Evolutionary conservation across 2,113 vertebrate species (phyloP), one percentile per base, ranked within the genome.

Genomic region (Mohoua ochrocephala): DNA sequence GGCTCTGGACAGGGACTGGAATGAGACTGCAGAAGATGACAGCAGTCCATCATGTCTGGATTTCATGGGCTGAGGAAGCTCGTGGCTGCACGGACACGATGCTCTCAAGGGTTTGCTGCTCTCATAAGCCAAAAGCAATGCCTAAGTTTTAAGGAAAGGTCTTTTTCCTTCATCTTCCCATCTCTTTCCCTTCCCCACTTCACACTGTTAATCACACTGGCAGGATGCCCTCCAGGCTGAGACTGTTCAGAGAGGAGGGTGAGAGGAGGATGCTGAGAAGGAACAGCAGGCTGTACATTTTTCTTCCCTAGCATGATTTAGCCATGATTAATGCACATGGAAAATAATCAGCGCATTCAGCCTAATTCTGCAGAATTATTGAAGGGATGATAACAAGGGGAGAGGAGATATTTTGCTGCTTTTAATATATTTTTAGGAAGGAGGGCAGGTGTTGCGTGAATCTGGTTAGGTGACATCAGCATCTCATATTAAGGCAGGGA

Each of bases 241-340:
- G 90, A 47, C 87, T 92, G 61, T 92, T 95, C 95, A 88, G 88
- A 86, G 94, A 85, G 59, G 78, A 45, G 70, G 67, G 78, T 74
- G 87, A 95, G 88, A 78, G 92, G n/a, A 93, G 49, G 85, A 73
- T 93, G 88, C 92, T 88, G 92, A 74, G 93, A 84, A 39, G 63
- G 76, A 96, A 88, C 90, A 94, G 92, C 76, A 90, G 85, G 95
- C 85, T 91, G 13, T 68, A 57, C 56, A 30, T 90, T 97, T 96
- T 77, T 49, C 85, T 94, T 67, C 7, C 8, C 76, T 74, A 56
- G 83, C 79, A 33, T 5, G 41, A 78, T 93, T 93, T 89, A 79
- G 28, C 79, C 50, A 7, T 92, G 93, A 93, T 97, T 95, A 95
- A 93, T 71, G 68, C 85, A 88, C 35, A 3, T 60, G 44, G 79